Evolutionary conservation across 2,888 invertebrate genomes (phyloP).

Genomic region (Pachydiplax longipennis): DNA sequence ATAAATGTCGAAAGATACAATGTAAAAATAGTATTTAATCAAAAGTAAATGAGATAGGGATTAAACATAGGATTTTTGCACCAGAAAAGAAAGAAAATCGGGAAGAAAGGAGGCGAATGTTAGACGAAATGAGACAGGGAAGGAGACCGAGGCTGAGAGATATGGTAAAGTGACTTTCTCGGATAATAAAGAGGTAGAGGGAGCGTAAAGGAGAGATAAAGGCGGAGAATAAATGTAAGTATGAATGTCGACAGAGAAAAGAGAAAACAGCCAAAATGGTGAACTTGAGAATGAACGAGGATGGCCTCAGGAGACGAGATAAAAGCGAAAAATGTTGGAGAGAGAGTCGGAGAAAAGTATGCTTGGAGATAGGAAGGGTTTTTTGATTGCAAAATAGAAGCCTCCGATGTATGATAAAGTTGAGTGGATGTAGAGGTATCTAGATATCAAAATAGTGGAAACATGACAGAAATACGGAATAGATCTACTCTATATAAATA

Average conservation of each 20-base stretch:
- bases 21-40: too few species aligned
- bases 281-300: neutral
- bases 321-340: neutral
- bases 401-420: neutral
- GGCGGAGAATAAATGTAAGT: neutral
- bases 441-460: too few species aligned
- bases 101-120: neutral
- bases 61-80: too few species aligned
- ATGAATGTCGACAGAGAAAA: neutral
- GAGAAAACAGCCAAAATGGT: neutral
- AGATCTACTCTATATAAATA: too few species aligned
- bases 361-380: neutral
- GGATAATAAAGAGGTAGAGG: neutral
- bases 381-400: neutral
- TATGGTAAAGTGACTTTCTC: neutral
- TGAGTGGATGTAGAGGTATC: neutral
- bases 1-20: too few species aligned
- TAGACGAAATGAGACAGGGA: neutral
- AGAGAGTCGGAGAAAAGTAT: neutral
- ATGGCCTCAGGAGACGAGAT: neutral
- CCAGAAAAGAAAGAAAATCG: neutral
- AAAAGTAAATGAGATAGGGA: too few species aligned
- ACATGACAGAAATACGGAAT: neutral
- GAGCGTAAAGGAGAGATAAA: neutral
- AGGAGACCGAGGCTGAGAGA: too few species aligned